Percentiles rank a stretch among this genome's conserved stretches.
Conservation (phyloP, 2,888 invertebrate species). For the Ophonus ardosiacus region DNA sequence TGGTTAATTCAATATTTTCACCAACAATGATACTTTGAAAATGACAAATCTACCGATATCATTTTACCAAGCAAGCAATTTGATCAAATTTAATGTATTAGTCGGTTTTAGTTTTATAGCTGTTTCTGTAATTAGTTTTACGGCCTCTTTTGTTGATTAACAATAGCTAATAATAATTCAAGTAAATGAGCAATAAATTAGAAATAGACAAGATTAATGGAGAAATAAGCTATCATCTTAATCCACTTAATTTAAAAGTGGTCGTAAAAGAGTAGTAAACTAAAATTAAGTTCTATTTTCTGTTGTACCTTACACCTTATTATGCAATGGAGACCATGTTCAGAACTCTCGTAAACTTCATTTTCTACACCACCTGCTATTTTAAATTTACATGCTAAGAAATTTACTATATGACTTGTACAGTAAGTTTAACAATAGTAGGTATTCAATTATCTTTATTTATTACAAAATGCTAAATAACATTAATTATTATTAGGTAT, state of each 20-base stretch:
- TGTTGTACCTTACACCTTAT: conserved; percentile 11
- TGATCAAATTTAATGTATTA: no score
- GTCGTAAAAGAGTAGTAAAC: conserved; percentile 1
- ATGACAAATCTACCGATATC: no score
- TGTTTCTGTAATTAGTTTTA: background rate
- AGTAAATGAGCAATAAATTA: conserved; percentile 3
- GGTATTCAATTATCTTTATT: no score
- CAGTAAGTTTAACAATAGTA: no score
- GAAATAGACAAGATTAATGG: background rate
- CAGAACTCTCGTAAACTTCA: conserved; percentile 5
- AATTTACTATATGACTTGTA: background rate
- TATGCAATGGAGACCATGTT: conserved; percentile 4
- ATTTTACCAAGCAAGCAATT: no score
- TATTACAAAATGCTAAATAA: no score
- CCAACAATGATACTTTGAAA: no score
- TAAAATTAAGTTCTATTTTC: conserved; percentile 20
- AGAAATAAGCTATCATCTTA: conserved; percentile 7
- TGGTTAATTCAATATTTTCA: no score
- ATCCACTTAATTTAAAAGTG: conserved; percentile 7
- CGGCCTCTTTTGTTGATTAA: background rate
- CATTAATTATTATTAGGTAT: no score
- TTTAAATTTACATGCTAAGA: background rate
- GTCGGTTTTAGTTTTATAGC: no score
- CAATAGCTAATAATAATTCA: background rate
- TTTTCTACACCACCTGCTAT: background rate